Percentiles rank a stretch among this genome's conserved stretches.
Evolutionary conservation across 2,113 vertebrate genomes (phyloP).

Genomic region (Nothoprocta perdicaria): DNA sequence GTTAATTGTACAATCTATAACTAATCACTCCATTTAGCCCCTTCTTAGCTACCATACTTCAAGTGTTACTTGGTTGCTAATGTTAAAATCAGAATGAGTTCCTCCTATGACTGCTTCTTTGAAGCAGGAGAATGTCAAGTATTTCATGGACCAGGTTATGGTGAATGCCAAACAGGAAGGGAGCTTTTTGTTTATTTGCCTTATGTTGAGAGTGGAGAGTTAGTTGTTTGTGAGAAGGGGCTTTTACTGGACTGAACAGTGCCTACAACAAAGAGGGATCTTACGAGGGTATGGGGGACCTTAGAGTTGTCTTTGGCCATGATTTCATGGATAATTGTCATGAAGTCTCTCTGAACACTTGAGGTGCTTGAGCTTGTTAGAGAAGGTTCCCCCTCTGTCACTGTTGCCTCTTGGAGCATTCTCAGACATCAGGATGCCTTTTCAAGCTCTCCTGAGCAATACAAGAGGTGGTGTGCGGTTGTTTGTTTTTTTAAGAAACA

Average conservation of each 20-base stretch:
- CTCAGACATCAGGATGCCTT: neutral
- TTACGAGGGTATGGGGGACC: neutral
- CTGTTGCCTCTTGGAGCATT: neutral
- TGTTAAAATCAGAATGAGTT: neutral
- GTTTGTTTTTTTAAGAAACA: neutral
- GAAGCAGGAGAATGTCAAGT: neutral
- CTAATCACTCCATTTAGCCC: neutral
- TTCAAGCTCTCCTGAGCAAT: neutral
- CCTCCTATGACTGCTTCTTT: neutral
- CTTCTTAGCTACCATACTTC: neutral
- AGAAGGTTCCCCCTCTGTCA: neutral
- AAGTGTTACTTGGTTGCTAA: neutral
- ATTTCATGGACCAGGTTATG: neutral
- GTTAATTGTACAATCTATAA: accelerated
- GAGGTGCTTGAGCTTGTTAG: neutral
- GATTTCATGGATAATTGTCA: neutral
- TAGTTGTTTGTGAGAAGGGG: neutral
- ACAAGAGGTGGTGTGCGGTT: too few relatives aligned
- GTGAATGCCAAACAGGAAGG: neutral
- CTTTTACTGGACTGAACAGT: neutral
- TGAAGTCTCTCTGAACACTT: neutral
- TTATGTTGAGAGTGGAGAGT: neutral
- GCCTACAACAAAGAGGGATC: neutral
- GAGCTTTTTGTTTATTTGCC: neutral
- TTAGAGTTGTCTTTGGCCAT: accelerated